phyloP scores from a whole-genome alignment of 2,113 vertebrate species.

The Passer domesticus region DNA sequence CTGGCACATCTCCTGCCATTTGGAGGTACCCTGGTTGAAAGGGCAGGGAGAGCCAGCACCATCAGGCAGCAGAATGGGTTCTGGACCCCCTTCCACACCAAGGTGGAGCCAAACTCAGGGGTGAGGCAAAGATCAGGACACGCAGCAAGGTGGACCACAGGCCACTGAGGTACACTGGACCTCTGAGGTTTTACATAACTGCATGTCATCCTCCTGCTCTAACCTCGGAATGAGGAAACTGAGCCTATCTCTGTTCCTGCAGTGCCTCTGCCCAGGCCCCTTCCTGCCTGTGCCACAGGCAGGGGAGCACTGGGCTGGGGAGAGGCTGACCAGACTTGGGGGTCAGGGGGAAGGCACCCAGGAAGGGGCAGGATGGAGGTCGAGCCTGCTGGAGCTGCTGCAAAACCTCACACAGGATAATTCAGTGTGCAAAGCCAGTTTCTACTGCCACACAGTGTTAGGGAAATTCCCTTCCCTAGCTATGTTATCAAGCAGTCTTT shows the following conservation, averaged over 20 bases:
- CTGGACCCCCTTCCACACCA: not conserved
- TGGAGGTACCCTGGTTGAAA: not conserved
- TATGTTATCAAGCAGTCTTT: not conserved
- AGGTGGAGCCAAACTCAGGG: not conserved
- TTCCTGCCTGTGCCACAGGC: rapidly evolving
- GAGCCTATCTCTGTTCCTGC: not conserved
- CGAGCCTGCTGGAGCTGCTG: rapidly evolving
- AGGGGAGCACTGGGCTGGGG: not conserved
- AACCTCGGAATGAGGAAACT: not conserved
- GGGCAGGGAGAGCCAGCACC: not conserved
- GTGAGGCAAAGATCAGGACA: not conserved
- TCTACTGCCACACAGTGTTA: not conserved
- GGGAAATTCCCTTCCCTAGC: not conserved
- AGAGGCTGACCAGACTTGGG: not conserved
- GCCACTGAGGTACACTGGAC: not conserved
- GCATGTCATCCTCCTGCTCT: not conserved
- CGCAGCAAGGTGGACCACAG: not conserved
- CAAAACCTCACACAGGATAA: not conserved
- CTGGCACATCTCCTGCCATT: not conserved
- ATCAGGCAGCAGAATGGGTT: not conserved
- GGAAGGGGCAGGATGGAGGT: not conserved
- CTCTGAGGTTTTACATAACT: not conserved
- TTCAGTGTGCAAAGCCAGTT: rapidly evolving
- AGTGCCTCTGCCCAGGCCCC: not conserved
- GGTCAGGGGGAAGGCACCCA: not conserved